Evolutionary conservation across 2,113 vertebrate species (phyloP).

Genomic region (Neogale vison): DNA sequence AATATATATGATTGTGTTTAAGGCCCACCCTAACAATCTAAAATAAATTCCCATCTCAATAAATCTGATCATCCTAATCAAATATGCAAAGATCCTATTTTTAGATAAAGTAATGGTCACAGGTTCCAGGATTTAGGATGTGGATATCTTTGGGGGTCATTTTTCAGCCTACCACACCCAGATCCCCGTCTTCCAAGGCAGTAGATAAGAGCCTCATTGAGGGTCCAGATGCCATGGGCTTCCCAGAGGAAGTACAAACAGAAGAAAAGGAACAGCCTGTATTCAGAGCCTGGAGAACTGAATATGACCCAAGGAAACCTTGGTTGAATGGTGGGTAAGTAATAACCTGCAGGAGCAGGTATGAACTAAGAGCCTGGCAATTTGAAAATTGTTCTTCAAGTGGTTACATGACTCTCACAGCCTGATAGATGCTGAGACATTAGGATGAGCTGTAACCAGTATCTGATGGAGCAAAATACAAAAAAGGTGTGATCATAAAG

Average conservation of each 20-base stretch:
- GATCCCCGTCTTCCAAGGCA: not conserved
- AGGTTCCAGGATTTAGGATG: not conserved
- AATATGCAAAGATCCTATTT: not conserved
- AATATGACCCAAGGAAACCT: not conserved
- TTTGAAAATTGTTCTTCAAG: not conserved
- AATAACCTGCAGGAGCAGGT: not conserved
- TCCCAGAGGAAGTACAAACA: not conserved
- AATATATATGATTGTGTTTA: not conserved
- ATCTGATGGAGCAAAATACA: not conserved
- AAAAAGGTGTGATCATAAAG: not conserved
- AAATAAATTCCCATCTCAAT: not conserved
- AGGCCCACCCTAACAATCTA: not conserved
- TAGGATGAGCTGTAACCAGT: not conserved
- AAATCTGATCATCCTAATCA: not conserved
- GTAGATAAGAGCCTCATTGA: not conserved
- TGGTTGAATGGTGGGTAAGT: not conserved
- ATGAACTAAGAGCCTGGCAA: not conserved
- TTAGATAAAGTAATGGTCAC: not conserved
- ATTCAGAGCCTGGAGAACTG: not conserved
- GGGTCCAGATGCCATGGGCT: not conserved
- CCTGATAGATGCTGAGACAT: not conserved
- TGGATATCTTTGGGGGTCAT: not conserved
- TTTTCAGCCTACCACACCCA: not conserved
- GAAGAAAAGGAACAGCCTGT: not conserved
- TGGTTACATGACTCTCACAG: not conserved